phyloP scores from a whole-genome alignment of 92 coral and sea anemone species.

The Zoanthus sansibaricus region DNA sequence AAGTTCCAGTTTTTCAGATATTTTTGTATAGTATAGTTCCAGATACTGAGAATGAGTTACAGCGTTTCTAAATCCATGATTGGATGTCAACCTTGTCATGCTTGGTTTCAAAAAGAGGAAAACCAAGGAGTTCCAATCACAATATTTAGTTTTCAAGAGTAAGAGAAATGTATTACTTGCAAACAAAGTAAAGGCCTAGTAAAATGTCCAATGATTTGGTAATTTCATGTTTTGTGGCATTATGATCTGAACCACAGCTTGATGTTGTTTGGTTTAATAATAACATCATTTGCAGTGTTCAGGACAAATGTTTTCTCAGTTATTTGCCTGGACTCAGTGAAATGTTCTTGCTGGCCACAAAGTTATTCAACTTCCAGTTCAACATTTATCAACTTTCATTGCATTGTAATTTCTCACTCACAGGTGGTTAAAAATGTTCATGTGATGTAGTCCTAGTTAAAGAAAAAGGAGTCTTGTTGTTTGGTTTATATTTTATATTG shows the following conservation, averaged over 20 bases:
- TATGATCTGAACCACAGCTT: conserved; percentile 15
- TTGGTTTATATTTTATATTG: conserved; percentile 1
- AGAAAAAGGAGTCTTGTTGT: conserved; percentile 4
- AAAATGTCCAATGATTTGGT: background rate
- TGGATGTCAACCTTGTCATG: background rate
- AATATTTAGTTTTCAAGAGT: conserved; percentile 11
- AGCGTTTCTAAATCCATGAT: conserved; percentile 15
- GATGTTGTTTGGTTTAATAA: background rate
- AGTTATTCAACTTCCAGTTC: conserved; percentile 16
- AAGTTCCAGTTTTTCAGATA: conserved; percentile 13
- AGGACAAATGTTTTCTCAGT: background rate
- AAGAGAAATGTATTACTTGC: conserved; percentile 7
- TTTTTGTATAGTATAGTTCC: conserved; percentile 15
- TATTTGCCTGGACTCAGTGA: conserved; percentile 5
- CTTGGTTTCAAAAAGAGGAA: conserved; percentile 19
- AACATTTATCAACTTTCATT: conserved; percentile 11
- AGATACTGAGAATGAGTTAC: conserved; percentile 7
- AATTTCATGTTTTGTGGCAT: conserved; percentile 7
- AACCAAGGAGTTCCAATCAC: conserved; percentile 11
- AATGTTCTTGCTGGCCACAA: conserved; percentile 16
- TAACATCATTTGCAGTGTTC: too few species aligned
- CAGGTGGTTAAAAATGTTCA: background rate
- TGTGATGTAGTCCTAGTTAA: conserved; percentile 8
- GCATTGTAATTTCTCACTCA: conserved; percentile 9
- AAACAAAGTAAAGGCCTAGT: conserved; percentile 21